Conservation (phyloP, 2,797 vertebrate genomes). For the Clarias platycephalus region DNA sequence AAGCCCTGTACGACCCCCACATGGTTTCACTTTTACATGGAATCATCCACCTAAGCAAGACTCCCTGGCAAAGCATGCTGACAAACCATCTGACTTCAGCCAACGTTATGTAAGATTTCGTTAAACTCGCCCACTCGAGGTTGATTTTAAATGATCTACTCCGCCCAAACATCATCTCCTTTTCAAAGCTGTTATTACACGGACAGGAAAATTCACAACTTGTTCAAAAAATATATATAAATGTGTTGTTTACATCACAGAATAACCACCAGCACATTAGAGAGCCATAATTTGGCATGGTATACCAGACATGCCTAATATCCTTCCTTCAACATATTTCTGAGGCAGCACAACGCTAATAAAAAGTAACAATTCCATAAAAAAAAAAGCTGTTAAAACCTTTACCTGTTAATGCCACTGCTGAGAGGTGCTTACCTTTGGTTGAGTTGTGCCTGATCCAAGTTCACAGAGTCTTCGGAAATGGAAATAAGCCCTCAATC, state of each 20-base stretch:
- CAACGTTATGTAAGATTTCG: slow-evolving; percentile 30
- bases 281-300: neutral
- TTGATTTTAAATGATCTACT: slow-evolving; percentile 31
- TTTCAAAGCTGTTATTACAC: slow-evolving; percentile 34
- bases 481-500: slow-evolving; percentile 42
- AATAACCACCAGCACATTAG: slow-evolving; percentile 4
- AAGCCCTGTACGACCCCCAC: slow-evolving; percentile 40
- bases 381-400: slow-evolving; percentile 5
- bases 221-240: slow-evolving; percentile 5
- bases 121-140: slow-evolving; percentile 27
- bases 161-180: slow-evolving; percentile 19
- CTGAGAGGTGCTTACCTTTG: slow-evolving; percentile 51
- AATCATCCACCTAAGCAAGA: slow-evolving; percentile 35
- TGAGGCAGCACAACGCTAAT: neutral
- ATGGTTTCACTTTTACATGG: slow-evolving; percentile 57
- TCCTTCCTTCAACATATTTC: neutral
- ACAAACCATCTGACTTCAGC: slow-evolving; percentile 12
- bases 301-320: neutral
- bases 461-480: slow-evolving; percentile 41
- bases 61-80: slow-evolving; percentile 21
- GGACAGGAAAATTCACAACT: slow-evolving; percentile 18
- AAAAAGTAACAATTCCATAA: neutral
- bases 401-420: slow-evolving; percentile 10
- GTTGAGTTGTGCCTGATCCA: slow-evolving; percentile 50
- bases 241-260: slow-evolving; percentile 16